These are phyloP conservation scores for Branchipolynoe longqiensis DNA, from an alignment of 2,888 invertebrate genomes.

Conservation along the genomic window DNA sequence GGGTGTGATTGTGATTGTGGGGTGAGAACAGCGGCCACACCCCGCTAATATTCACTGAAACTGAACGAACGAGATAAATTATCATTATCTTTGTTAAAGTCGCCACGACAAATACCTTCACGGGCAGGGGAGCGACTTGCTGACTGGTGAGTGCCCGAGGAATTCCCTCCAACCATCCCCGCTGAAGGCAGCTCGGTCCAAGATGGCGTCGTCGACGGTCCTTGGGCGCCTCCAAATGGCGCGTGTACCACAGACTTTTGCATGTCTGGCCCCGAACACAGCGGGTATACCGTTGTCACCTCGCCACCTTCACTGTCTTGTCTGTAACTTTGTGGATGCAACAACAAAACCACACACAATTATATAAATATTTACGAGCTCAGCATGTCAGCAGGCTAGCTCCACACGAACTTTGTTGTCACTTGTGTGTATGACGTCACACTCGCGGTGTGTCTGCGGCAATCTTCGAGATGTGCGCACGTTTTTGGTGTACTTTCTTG, in stretches of 20 bases:
- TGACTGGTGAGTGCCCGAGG: slow-evolving; percentile 45
- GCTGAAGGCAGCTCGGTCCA: slow-evolving; percentile 50
- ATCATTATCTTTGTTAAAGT: neutral
- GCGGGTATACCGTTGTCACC: slow-evolving; percentile 51
- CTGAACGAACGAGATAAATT: neutral
- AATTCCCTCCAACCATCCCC: slow-evolving; percentile 49
- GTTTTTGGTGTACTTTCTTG: slow-evolving; percentile 18
- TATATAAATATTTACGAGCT: slow-evolving; percentile 10
- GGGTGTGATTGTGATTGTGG: neutral
- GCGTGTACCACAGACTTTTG: slow-evolving; percentile 59
- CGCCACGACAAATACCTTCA: slow-evolving; percentile 56
- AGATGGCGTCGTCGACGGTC: slow-evolving; percentile 62
- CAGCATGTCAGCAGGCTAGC: no score
- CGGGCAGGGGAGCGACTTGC: slow-evolving; percentile 47
- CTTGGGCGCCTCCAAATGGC: slow-evolving; percentile 55
- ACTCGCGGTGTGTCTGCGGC: slow-evolving; percentile 57
- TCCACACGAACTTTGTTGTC: slow-evolving; percentile 60
- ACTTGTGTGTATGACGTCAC: slow-evolving; percentile 60
- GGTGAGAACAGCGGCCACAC: neutral
- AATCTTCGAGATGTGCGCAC: slow-evolving; percentile 60
- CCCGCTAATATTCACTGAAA: slow-evolving; percentile 16
- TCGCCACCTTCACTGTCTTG: slow-evolving; percentile 42
- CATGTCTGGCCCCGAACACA: slow-evolving; percentile 55
- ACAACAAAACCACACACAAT: neutral
- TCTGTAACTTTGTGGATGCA: slow-evolving; percentile 38